phyloP scores from a whole-genome alignment of 1,140 invertebrate genomes.

The Pachypeltis micranthus region DNA sequence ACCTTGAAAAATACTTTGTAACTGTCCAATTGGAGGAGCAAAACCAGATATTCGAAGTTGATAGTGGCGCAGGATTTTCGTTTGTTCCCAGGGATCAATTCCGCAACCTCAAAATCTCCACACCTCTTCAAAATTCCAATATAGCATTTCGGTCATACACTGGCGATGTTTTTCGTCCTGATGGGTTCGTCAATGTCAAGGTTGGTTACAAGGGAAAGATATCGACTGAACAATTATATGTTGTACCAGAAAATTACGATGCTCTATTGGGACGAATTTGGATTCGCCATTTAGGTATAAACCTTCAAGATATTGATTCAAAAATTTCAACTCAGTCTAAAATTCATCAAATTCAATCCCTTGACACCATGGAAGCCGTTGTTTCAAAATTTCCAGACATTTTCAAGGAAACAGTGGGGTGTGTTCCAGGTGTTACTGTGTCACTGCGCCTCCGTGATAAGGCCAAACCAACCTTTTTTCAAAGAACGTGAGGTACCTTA shows the following conservation, averaged over 20 bases:
- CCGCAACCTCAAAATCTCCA: not conserved
- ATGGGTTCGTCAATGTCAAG: not conserved
- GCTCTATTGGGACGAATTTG: not conserved
- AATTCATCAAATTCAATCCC: too few relatives aligned
- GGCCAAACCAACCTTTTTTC: not conserved
- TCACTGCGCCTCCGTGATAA: not conserved
- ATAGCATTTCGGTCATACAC: not conserved
- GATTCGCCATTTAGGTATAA: not conserved
- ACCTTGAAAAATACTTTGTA: not conserved
- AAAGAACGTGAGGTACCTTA: not conserved
- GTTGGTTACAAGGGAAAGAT: not conserved
- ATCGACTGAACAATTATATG: not conserved
- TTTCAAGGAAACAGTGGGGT: slow-evolving; percentile 1
- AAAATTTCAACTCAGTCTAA: too few relatives aligned
- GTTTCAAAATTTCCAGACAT: not conserved
- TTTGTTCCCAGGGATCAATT: not conserved
- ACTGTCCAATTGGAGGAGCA: not conserved
- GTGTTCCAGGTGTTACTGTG: not conserved
- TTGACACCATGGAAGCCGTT: not conserved
- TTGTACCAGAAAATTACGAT: not conserved
- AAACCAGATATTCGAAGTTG: not conserved
- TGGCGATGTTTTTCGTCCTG: not conserved
- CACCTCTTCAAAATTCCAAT: not conserved
- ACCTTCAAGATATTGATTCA: not conserved
- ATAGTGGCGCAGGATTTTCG: not conserved